These are phyloP conservation scores for Apogon hyalosoma DNA, from an alignment of 2,797 vertebrate genomes.

Conservation along the genomic window DNA sequence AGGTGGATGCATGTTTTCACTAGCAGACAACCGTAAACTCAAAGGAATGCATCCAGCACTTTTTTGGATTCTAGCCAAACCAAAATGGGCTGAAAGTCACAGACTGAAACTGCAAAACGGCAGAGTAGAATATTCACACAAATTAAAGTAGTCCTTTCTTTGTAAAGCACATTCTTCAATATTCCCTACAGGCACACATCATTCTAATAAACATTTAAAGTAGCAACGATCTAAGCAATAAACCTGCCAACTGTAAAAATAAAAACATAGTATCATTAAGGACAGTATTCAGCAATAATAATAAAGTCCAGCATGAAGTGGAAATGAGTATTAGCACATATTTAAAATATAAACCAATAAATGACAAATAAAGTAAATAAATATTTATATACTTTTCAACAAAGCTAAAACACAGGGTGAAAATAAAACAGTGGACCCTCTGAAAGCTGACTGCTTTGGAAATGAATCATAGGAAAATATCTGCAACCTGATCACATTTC, in stretches of 20 bases:
- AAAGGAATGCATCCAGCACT: slow-evolving; percentile 24
- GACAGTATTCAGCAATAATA: not conserved
- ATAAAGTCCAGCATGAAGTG: too few relatives aligned
- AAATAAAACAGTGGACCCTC: not conserved
- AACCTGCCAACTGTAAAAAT: not conserved
- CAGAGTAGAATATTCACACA: not conserved
- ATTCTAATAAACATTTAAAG: not conserved
- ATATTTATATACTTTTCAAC: too few relatives aligned
- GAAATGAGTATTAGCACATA: not conserved
- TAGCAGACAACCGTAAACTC: slow-evolving; percentile 26
- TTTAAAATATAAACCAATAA: not conserved
- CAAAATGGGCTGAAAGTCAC: slow-evolving; percentile 11
- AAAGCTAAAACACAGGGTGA: too few relatives aligned
- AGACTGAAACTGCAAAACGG: slow-evolving; percentile 1
- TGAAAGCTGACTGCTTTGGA: slow-evolving; percentile 30
- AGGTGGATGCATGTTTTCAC: slow-evolving; percentile 33
- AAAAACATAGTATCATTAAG: not conserved
- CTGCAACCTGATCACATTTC: slow-evolving; percentile 15
- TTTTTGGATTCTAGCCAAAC: slow-evolving; percentile 32
- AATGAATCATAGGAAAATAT: slow-evolving; percentile 21
- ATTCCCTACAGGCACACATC: not conserved
- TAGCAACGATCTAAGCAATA: not conserved
- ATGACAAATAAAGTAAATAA: not conserved
- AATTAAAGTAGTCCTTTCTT: not conserved
- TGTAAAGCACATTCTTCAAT: not conserved